phyloP scores from a whole-genome alignment of 2,797 vertebrate species.

The Chlorospingus flavigularis region DNA sequence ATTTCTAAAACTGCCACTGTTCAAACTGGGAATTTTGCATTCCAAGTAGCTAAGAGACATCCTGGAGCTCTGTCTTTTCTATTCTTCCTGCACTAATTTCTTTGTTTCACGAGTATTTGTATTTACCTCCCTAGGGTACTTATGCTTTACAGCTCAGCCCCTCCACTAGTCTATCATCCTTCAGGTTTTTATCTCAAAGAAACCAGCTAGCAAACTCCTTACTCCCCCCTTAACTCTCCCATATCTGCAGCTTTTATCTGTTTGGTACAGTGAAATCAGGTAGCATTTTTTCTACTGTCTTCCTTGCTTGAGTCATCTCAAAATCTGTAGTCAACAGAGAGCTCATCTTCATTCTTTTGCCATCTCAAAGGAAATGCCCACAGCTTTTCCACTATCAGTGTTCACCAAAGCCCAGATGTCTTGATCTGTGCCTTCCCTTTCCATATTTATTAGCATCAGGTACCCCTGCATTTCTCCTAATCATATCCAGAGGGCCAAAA shows the following conservation, averaged over 20 bases:
- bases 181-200: conserved; percentile 14
- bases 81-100: background rate
- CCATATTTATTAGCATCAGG: background rate
- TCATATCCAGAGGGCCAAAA: background rate
- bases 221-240: background rate
- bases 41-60: background rate
- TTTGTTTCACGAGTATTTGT: background rate
- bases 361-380: background rate
- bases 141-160: background rate
- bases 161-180: background rate
- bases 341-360: background rate
- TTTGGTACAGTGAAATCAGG: background rate
- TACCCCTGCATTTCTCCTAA: background rate
- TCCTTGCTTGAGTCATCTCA: background rate
- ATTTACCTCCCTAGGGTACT: background rate
- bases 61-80: background rate
- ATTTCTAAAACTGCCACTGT: accelerated
- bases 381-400: background rate
- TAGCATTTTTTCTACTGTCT: background rate
- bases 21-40: background rate
- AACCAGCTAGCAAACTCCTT: background rate
- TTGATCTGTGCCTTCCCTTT: background rate
- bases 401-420: background rate
- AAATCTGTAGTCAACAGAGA: background rate
- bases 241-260: background rate